Evolutionary conservation across 2,888 invertebrate species (phyloP).

Genomic region (Dusona sp.): DNA sequence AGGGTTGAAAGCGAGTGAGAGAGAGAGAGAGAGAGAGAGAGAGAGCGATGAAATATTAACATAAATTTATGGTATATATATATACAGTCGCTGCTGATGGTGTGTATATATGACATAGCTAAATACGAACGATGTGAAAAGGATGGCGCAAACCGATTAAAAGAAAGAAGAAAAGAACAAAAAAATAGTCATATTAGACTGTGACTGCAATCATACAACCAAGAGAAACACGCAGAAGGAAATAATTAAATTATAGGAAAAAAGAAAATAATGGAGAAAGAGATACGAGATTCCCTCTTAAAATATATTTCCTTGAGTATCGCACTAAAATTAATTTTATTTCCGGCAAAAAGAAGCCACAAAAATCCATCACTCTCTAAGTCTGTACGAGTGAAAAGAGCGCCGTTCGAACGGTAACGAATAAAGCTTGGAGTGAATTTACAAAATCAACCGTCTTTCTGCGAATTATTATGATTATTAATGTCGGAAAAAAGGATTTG

Average conservation of each 20-base stretch:
- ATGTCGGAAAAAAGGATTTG: not conserved
- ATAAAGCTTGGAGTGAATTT: conserved; percentile 49
- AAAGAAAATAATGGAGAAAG: conserved; percentile 24
- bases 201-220: conserved; percentile 84
- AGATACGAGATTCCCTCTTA: conserved; percentile 1
- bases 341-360: not conserved
- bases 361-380: conserved; percentile 3
- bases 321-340: not conserved
- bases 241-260: not conserved
- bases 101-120: conserved; percentile 69
- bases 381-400: conserved; percentile 5
- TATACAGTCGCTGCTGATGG: conserved; percentile 65
- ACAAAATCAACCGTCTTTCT: conserved; percentile 45
- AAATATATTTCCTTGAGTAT: not conserved
- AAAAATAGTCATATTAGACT: conserved; percentile 79
- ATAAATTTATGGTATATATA: conserved; percentile 55
- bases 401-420: conserved; percentile 13
- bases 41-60: conserved; percentile 72
- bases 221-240: conserved; percentile 61
- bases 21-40: conserved; percentile 60
- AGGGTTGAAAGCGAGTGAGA: conserved; percentile 41
- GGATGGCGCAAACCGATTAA: conserved; percentile 30
- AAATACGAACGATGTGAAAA: conserved; percentile 68
- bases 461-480: conserved; percentile 51
- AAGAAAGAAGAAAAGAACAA: not conserved